Evolutionary conservation across 2,797 vertebrate species (phyloP).

Genomic region (Kryptopterus vitreolus): DNA sequence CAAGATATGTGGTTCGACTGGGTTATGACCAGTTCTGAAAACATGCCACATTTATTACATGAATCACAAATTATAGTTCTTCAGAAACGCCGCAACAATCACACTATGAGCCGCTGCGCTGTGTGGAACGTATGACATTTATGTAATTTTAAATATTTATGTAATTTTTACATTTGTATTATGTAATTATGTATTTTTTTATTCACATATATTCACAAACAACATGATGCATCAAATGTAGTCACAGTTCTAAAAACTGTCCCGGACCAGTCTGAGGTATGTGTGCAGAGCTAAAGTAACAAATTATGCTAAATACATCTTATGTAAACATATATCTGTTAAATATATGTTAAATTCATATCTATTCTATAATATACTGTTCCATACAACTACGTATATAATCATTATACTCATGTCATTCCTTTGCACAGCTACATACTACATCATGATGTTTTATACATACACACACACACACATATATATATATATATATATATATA

Average conservation of each 20-base stretch:
- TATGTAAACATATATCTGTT: too few relatives aligned
- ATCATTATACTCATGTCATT: too few relatives aligned
- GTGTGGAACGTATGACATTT: too few relatives aligned
- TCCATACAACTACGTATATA: too few relatives aligned
- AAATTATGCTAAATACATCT: not conserved
- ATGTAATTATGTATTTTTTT: not conserved
- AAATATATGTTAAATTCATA: too few relatives aligned
- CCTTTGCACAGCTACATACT: too few relatives aligned
- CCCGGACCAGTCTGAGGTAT: not conserved
- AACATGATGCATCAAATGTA: not conserved
- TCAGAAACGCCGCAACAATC: not conserved
- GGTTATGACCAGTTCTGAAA: slow-evolving; percentile 11
- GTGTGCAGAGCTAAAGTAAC: not conserved
- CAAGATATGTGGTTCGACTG: slow-evolving; percentile 3
- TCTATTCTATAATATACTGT: too few relatives aligned
- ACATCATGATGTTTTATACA: too few relatives aligned
- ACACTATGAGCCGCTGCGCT: not conserved
- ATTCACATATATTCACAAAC: not conserved
- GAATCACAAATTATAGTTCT: not conserved
- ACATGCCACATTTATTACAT: not conserved
- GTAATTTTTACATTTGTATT: too few relatives aligned
- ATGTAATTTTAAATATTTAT: too few relatives aligned
- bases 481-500: too few relatives aligned
- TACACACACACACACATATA: too few relatives aligned
- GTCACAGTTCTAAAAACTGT: not conserved